These are phyloP conservation scores for Ophioninae sp. DNA, from an alignment of 2,888 invertebrate genomes.

Conservation along the genomic window DNA sequence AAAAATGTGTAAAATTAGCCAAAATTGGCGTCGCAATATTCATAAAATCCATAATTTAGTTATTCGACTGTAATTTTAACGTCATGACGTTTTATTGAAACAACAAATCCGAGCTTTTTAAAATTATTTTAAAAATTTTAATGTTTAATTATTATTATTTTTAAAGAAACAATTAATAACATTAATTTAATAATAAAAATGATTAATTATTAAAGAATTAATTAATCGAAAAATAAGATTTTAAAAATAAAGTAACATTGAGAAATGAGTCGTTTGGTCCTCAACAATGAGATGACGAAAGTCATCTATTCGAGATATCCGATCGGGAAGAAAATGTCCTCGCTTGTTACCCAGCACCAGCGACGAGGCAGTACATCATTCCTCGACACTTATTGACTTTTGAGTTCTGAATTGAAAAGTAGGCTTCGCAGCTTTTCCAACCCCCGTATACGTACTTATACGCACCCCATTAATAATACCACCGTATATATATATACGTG, in stretches of 20 bases:
- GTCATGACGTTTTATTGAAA: not conserved
- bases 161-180: no score
- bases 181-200: no score
- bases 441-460: slow-evolving; percentile 23
- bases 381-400: slow-evolving; percentile 80
- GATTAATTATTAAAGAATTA: no score
- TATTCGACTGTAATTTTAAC: not conserved
- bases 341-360: slow-evolving; percentile 69
- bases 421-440: slow-evolving; percentile 65
- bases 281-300: no score
- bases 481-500: slow-evolving; percentile 31
- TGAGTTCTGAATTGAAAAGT: slow-evolving; percentile 79
- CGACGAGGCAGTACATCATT: slow-evolving; percentile 75
- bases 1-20: not conserved
- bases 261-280: no score
- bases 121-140: no score
- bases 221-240: no score
- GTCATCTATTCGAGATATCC: not conserved
- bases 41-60: not conserved
- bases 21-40: not conserved
- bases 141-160: no score
- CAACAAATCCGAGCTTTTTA: not conserved
- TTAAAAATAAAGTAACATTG: no score
- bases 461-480: slow-evolving; percentile 59
- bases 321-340: slow-evolving; percentile 47